Percentiles rank a stretch among this genome's conserved stretches.
These are phyloP conservation scores for Panzeria rudis DNA, from an alignment of 2,888 invertebrate species.

Conservation along the genomic window DNA sequence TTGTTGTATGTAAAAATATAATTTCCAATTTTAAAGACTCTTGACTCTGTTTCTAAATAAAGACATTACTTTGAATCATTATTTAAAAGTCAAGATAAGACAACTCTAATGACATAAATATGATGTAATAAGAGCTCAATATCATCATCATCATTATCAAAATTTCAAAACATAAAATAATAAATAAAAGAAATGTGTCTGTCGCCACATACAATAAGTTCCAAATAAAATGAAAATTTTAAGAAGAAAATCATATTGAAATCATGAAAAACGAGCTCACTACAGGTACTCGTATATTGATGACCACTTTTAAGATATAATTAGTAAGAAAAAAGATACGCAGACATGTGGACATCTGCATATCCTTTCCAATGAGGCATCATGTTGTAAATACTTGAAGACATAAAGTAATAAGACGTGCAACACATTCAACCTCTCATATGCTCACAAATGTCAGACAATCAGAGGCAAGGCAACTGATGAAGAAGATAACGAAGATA, in stretches of 20 bases:
- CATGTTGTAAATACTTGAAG: not conserved
- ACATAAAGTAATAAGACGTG: constrained; percentile 1
- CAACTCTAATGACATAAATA: constrained; percentile 43
- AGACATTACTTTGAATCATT: constrained; percentile 50
- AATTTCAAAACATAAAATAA: constrained; percentile 3
- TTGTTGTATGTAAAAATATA: not conserved
- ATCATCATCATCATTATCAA: constrained; percentile 21
- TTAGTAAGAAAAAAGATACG: constrained; percentile 36
- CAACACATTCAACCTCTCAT: not conserved
- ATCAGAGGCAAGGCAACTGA: constrained; percentile 20
- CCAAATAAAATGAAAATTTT: constrained; percentile 33
- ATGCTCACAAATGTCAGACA: constrained; percentile 3
- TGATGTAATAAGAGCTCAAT: constrained; percentile 53
- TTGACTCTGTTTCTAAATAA: constrained; percentile 11
- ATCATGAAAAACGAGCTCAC: not conserved
- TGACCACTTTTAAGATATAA: constrained; percentile 52
- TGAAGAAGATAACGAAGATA: constrained; percentile 41
- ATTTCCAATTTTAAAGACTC: not conserved
- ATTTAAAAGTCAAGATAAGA: constrained; percentile 28
- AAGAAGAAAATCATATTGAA: constrained; percentile 2
- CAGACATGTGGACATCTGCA: constrained; percentile 47
- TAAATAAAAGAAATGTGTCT: not conserved
- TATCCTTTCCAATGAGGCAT: constrained; percentile 29
- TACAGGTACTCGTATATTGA: constrained; percentile 44
- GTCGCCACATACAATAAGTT: constrained; percentile 32